Base-by-base conservation (phyloP, 2,888 invertebrate genomes). In the Lagria hirta region DNA sequence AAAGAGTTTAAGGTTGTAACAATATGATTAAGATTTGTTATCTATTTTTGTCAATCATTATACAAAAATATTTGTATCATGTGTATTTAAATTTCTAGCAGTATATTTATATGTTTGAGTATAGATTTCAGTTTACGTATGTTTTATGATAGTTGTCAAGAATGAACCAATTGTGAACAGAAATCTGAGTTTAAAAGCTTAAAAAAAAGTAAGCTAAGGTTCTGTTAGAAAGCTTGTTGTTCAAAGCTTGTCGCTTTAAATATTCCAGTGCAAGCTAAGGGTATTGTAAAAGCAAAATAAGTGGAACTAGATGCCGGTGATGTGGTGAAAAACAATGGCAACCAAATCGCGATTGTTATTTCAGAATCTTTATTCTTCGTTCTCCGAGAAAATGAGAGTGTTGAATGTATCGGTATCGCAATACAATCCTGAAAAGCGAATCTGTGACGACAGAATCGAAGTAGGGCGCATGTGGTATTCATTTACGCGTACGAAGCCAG, bases 391-490 rank as follows among this genome's bases (percentile, higher is more conserved):
- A 52, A 49, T 48, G 49, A 52, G 49, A 52, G 52, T 52, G 52
- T 48, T 45, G 46, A 52, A 52, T 50, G 52, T 52, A 51, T 53
- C 34, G 27, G 51, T 51, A 44, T 48, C 41, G 45, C 41, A 51
- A 55, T 54, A 57, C 54, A 54, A 58, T 57, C 49, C 55, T 54
- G 47, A 54, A 57, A 57, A 58, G 52, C 51, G 53, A 58, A 52
- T 57, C 52, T 46, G 55, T 52, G 57, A 54, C 55, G 56, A 57
- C 55, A 45, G 54, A 48, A 53, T 57, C 54, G 59, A 55, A 54
- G 60, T 58, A 62, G 57, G 55, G 61, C 62, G 62, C 62, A 62
- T 62, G 62, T 62, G 62, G 62, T 62, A 62, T 60, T 62, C 62
- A 62, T 62, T 62, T 62, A 60, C 62, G 61, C 62, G 61, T 60